Base-by-base conservation (phyloP, 2,888 invertebrate species). In the Gymnosoma rotundatum region DNA sequence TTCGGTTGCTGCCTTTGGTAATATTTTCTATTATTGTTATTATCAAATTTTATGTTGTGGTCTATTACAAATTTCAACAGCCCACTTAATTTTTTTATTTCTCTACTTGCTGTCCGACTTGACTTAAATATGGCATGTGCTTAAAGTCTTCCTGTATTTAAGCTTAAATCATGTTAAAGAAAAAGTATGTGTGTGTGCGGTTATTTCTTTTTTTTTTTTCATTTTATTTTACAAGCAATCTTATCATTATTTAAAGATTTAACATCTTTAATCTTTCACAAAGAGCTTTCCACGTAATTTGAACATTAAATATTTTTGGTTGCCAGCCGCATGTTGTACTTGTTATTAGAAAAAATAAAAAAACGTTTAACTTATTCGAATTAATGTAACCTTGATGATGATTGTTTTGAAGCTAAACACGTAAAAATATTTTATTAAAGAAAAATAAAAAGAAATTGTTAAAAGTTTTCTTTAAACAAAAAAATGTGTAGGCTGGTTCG, bases 301-400 rank as follows among this genome's bases (percentile, higher is more conserved):
- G 52, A 61, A 73, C 54, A 45, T 67, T 67, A 52, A 48, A 3
- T 2, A 12, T 42, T 12, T 42, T 42, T 42, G 42, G 10, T 12
- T 42, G 12, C 42, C 12, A 12, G 12, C 42, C 12, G 42, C 12
- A 42, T 42, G 12, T 42, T 42, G 1, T 38, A 12, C 12, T 12
- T 42, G 7, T 38, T 42, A 42, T 42, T 42, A 42, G 2, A 42
- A 42, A 42, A 12, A 42, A 8, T 42, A 42, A 42, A 12, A 42
- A 42, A 42, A 42, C 1, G 10, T 12, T 42, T 9, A 54, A 20
- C 52, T 67, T 52, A 32, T 14, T 25, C 7, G n/a, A 38, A 45
- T 72, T 82, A 76, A 82, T 78, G 66, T 45, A 45, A 36, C 45
- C 76, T 72, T 61, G 52, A 81, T 75, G 67, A 81, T 67, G n/a